Base-by-base conservation (phyloP, 2,888 invertebrate genomes). In the Hypercompe scribonia region DNA sequence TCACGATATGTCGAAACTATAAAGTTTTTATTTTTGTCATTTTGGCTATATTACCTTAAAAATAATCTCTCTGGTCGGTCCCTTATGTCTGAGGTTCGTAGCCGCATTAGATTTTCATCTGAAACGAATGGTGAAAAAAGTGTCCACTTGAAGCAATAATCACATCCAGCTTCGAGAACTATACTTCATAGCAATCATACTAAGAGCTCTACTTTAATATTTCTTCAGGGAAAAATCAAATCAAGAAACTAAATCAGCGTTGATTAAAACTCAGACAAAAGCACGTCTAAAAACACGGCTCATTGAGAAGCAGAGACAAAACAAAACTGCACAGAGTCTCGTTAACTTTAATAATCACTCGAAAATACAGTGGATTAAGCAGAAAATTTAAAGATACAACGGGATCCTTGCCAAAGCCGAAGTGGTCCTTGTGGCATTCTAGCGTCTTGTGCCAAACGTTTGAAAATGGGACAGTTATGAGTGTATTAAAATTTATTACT, bases 351-450 rank as follows among this genome's bases (percentile, higher is more conserved):
- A 94, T 93, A 93, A 93, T 93, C 91, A 90, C 91, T 90, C 74
- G 89, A 92, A 89, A 86, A 87, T 89, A 87, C 92, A 81, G 86
- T 89, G 88, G 89, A 92, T 93, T 90, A 91, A 93, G 91, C 91
- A 88, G 88, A 89, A 89, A 92, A 92, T 94, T 94, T 92, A 92
- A 94, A 95, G 94, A 95, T 91, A 95, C 94, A 93, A 90, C 90
- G 85, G 87, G 87, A 91, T 92, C 92, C 93, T 93, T 95, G 95
- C 95, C 95, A 95, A 94, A 86, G 90, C 78, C 87, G 73, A 84
- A 93, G 93, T 89, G 93, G 86, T 86, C 88, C 90, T 91, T 82
- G 81, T 84, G 81, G 80, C 80, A 80, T 86, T 86, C 81, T 82
- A 81, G 82, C 84, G 85, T 86, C 88, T 89, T 88, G 83, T 84